A percentile compares a stretch with the other conserved stretches of the same genome.
phyloP scores from a whole-genome alignment of 2,113 vertebrate species.

The Prunella himalayana region DNA sequence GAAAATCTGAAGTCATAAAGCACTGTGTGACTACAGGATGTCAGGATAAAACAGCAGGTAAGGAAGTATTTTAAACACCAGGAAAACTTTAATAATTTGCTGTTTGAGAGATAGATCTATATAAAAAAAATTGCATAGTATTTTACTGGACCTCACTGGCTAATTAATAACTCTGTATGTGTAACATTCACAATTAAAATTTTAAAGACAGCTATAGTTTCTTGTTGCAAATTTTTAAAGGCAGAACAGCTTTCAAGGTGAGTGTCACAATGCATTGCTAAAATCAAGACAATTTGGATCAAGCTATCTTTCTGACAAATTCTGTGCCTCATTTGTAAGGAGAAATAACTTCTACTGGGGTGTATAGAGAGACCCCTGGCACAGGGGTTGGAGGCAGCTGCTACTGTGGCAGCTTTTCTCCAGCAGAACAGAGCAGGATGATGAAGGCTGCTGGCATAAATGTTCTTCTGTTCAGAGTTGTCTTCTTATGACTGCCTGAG shows the following conservation, averaged over 20 bases:
- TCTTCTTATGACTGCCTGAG: background rate
- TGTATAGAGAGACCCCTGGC: rapidly evolving
- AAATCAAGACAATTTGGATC: background rate
- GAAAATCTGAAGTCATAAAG: background rate
- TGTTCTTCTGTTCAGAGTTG: background rate
- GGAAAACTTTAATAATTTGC: background rate
- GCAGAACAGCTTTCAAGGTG: background rate
- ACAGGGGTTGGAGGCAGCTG: background rate
- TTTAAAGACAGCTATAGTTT: background rate
- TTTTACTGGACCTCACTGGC: background rate
- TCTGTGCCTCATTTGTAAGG: background rate
- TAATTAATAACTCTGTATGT: background rate
- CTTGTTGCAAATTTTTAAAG: background rate
- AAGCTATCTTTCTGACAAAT: background rate
- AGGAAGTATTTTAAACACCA: background rate
- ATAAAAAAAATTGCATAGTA: background rate
- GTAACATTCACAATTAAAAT: background rate
- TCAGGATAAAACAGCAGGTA: background rate
- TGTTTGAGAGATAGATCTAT: background rate
- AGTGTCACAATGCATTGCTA: too few relatives aligned
- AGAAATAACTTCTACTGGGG: background rate
- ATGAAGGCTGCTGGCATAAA: background rate
- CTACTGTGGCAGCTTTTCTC: background rate
- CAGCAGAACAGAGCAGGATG: background rate
- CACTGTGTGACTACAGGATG: background rate